Base-by-base conservation (phyloP, 2,113 vertebrate species). In the Lepus timidus region DNA sequence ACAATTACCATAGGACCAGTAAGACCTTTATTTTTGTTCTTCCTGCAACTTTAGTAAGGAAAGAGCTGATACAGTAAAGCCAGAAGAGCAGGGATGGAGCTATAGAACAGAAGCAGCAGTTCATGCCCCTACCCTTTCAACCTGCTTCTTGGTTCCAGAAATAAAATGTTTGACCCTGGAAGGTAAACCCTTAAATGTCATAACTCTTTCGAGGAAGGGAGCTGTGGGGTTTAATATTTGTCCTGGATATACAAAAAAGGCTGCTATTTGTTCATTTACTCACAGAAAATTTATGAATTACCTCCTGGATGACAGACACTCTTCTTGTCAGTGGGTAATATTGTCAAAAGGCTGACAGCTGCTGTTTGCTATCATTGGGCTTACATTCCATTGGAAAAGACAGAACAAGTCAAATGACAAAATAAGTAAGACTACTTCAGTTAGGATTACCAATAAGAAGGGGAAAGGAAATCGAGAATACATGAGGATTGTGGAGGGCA, bases 401-500 rank as follows among this genome's bases (percentile, higher is more conserved):
- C 27, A 86, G 51, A 89, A 62, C 19, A 74, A 91, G 61, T 65
- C 22, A 75, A 76, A 76, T 14, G 39, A 49, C 25, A 31, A 2
- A 29, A 49, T 64, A 62, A 89, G 44, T 39, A 68, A 75, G 51
- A 27, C 4, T 27, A 85, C 58, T 80, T 74, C 13, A 19, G n/a
- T 75, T 31, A 85, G 2, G 29, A 20, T 36, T 49, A 11, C 23
- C 31, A 85, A 33, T 11, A 70, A 82, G 8, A 4, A 70, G 19
- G n/a, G 9, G 3, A 75, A 75, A 80, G 31, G 1, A 2, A 10
- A 85, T 76, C 10, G 71, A 90, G 44, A 39, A 7, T 25, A 14
- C 33, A 3, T n/a, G 19, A 81, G 11, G n/a, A 1, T 31, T 6
- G 5, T 2, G 5, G 9, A 20, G 10, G 0, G 62, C 4, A 20